Evolutionary conservation across 2,888 invertebrate species (phyloP), one percentile per base, ranked within the genome.

Genomic region (Torymus texanus): DNA sequence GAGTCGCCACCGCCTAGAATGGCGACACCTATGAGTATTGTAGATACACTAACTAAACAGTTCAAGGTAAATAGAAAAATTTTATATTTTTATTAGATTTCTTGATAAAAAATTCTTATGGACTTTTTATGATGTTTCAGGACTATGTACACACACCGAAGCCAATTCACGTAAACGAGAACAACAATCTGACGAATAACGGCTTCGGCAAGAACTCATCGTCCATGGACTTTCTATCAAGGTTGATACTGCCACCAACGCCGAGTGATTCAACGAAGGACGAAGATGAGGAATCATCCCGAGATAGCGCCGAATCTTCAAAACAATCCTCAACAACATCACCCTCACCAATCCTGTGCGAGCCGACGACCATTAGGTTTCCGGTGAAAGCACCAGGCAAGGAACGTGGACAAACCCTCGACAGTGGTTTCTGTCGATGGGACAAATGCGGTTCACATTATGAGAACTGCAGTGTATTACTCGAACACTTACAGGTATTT

Each of bases 401-500:
- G 80, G 84, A 88, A 85, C 84, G 90, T 85, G 80, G 87, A 82
- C 84, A 89, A 82, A 84, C 91, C 0, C 90, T 92, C 65, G 92
- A 92, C 16, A 88, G 88, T 78, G 91, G 92, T 2, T 91, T 94
- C 79, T 97, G 97, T 88, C 92, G 94, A 83, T 97, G 97, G 97
- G 94, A 94, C 88, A 94, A 95, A 87, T 97, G 97, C 91, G 94
- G 93, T 86, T 93, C 92, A 85, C 94, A 94, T 88, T 95, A 95
- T 86, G 96, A 96, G 83, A 94, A 94, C 87, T 95, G 94, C 90
- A 93, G 95, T 76, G 95, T 95, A 89, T 93, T 97, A 84, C 92
- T 97, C 86, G 97, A 97, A 90, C 97, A 97, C 91, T 93, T 97
- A 91, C 96, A 97, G 94, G 95, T 95, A 86, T 41, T 41, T 41